Base-by-base conservation (phyloP, 2,888 invertebrate species). In the Lomographa bimaculata region DNA sequence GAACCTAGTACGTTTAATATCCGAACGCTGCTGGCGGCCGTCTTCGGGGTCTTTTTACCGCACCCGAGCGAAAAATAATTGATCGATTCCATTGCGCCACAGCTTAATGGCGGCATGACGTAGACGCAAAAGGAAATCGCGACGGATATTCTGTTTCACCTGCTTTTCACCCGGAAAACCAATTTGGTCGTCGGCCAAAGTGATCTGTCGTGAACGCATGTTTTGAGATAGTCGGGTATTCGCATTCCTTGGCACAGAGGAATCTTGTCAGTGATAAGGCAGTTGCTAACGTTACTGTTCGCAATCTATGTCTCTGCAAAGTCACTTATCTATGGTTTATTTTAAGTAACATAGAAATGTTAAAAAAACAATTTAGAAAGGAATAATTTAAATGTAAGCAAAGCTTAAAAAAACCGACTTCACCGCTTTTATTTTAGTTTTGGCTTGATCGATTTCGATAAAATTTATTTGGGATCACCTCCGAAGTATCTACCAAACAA, bases 1-100 rank as follows among this genome's bases (percentile, higher is more conserved):
- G 64, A 43, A 47, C 45, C 30, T 33, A 41, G 44, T 67, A 63
- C 78, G 80, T 81, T 83, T 81, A 80, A 86, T 84, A 85, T 83
- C 83, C 82, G 79, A 76, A 71, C 42, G 23, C 23, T 34, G 34
- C 34, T 36, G 10, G 66, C 64, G 61, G 64, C 62, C 64, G 66
- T 78, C 80, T 77, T 79, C 74, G 41, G 54, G 64, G 71, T 81
- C 83, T 82, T 85, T 82, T 82, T 80, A 76, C 73, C 56, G 65
- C 64, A 64, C 66, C 63, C 66, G 64, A 76, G 71, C 71, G 78
- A 79, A 84, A 84, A 83, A 83, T 85, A 85, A 86, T 81, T 83
- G 83, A 87, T 87, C 78, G 82, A 83, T 85, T 74, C 65, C 64
- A 71, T 70, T 64, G 56, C 59, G 48, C 57, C 57, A 56, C 54